Evolutionary conservation across 53 echinoderm and acorn worm genomes (phyloP).

Genomic region (Luidia sarsii): DNA sequence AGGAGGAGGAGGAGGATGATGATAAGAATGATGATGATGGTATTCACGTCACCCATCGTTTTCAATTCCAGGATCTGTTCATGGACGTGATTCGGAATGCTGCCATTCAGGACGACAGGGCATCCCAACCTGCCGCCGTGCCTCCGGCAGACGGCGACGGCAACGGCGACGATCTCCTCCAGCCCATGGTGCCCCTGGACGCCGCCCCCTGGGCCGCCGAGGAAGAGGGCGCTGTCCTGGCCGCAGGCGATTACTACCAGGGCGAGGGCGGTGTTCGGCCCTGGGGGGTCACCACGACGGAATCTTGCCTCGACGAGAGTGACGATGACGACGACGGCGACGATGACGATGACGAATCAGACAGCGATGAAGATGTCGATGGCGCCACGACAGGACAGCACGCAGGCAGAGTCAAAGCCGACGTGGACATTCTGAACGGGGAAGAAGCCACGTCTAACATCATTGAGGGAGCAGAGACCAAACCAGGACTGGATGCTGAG

Average conservation of each 20-base stretch:
- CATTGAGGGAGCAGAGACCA: too few species aligned
- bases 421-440: background rate
- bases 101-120: conserved; percentile 13
- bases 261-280: background rate
- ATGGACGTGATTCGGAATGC: conserved; percentile 25
- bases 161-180: conserved; percentile 3
- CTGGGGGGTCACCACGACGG: background rate
- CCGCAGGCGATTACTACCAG: background rate
- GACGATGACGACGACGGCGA: conserved; percentile 36
- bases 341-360: conserved; percentile 17
- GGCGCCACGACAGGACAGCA: too few species aligned
- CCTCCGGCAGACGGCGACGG: background rate
- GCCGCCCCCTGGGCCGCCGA: conserved; percentile 15
- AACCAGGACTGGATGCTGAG: too few species aligned
- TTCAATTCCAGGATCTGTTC: conserved; percentile 27
- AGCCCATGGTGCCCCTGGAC: conserved; percentile 13
- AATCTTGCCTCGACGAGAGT: background rate
- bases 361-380: conserved; percentile 17
- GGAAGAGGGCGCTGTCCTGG: background rate
- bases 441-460: too few species aligned
- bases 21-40: too few species aligned
- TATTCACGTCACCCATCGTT: too few species aligned
- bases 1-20: too few species aligned
- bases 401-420: too few species aligned
- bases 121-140: background rate